Evolutionary conservation across 2,113 vertebrate species (phyloP).

Genomic region (Struthio camelus): DNA sequence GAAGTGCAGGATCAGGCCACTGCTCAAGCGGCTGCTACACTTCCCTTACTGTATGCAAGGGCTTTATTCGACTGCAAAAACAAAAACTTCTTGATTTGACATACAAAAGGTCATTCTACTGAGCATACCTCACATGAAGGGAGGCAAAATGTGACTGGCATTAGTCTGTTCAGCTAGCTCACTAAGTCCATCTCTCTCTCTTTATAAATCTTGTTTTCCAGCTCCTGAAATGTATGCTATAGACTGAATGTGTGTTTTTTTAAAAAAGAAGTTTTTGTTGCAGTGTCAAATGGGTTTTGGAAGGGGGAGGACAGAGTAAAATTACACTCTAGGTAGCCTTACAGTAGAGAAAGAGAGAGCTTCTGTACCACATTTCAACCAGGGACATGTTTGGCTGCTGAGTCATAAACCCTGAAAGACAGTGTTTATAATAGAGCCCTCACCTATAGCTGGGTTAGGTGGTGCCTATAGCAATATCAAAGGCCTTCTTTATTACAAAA

Average conservation of each 20-base stretch:
- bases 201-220: slow-evolving; percentile 63
- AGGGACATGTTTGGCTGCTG: background rate
- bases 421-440: background rate
- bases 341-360: background rate
- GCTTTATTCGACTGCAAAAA: slow-evolving; percentile 58
- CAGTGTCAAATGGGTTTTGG: background rate
- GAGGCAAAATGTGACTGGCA: slow-evolving; percentile 32
- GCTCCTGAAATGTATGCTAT: slow-evolving; percentile 34
- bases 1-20: background rate
- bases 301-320: background rate
- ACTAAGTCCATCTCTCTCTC: slow-evolving; percentile 35
- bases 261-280: background rate
- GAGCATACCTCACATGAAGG: slow-evolving; percentile 30
- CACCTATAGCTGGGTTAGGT: background rate
- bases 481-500: background rate
- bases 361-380: slow-evolving; percentile 21
- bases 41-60: slow-evolving; percentile 43
- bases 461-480: background rate
- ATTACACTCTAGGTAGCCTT: background rate
- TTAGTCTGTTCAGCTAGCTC: slow-evolving; percentile 22
- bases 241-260: background rate
- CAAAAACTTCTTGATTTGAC: slow-evolving; percentile 59
- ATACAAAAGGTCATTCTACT: slow-evolving; percentile 58
- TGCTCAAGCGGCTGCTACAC: slow-evolving; percentile 26
- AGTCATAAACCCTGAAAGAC: background rate